phyloP scores from a whole-genome alignment of 2,113 vertebrate species.

The Hemiprocne comata region DNA sequence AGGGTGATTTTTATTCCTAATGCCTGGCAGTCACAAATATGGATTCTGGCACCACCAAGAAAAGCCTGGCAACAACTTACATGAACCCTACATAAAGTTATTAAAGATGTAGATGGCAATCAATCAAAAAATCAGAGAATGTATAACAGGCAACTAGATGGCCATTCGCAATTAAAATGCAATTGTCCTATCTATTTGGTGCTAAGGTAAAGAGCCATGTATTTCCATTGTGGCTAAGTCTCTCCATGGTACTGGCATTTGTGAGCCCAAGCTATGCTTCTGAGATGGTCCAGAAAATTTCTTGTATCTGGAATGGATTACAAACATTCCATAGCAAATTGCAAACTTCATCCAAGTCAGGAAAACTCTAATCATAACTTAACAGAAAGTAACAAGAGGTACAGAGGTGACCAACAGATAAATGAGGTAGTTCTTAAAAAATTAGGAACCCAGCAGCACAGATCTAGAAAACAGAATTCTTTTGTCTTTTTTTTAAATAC shows the following conservation, averaged over 20 bases:
- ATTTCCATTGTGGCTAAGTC: neutral
- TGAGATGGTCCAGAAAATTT: neutral
- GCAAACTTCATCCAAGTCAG: neutral
- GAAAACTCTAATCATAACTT: neutral
- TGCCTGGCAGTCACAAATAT: neutral
- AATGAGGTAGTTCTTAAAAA: neutral
- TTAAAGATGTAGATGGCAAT: neutral
- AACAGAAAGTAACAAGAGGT: neutral
- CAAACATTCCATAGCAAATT: neutral
- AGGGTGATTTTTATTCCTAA: neutral
- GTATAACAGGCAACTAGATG: neutral
- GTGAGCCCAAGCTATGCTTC: neutral
- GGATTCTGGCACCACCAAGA: neutral
- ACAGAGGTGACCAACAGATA: neutral
- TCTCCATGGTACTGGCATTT: neutral
- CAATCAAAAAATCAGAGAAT: neutral
- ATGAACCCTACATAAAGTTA: neutral
- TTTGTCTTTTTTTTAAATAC: neutral
- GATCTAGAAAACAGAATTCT: neutral
- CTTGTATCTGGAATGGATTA: neutral
- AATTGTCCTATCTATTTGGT: neutral
- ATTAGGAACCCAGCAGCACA: neutral
- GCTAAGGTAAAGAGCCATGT: neutral
- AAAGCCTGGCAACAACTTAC: neutral
- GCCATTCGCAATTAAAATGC: neutral